A percentile compares a stretch with the other conserved stretches of the same genome.
phyloP scores from a whole-genome alignment of 2,888 invertebrate genomes.

The Meiosimyza platycephala region DNA sequence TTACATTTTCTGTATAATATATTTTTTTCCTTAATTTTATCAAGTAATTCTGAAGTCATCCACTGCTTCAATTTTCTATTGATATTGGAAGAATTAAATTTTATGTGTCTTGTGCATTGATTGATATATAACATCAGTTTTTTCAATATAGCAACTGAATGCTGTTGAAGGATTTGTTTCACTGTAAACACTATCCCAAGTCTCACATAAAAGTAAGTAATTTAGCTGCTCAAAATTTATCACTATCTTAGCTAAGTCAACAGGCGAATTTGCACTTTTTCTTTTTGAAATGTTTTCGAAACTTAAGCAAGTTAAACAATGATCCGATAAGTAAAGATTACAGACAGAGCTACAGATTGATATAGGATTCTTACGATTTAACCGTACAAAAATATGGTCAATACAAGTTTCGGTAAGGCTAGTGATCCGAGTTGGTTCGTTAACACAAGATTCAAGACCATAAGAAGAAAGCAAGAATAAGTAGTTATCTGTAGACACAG shows the following conservation, averaged over 20 bases:
- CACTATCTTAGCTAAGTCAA: neutral
- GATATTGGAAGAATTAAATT: too few relatives aligned
- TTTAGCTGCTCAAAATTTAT: neutral
- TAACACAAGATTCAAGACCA: slow-evolving; percentile 25
- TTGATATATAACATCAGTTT: too few relatives aligned
- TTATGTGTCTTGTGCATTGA: too few relatives aligned
- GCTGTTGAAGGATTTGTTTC: too few relatives aligned
- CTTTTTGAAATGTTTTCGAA: too few relatives aligned
- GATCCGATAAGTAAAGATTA: too few relatives aligned
- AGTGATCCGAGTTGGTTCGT: slow-evolving; percentile 19
- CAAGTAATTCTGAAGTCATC: neutral
- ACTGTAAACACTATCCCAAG: neutral
- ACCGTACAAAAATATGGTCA: slow-evolving; percentile 17
- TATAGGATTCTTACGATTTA: neutral
- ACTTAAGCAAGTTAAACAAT: too few relatives aligned
- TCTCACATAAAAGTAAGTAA: neutral
- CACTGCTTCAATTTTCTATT: neutral
- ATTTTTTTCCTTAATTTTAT: slow-evolving; percentile 2
- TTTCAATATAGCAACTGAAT: too few relatives aligned
- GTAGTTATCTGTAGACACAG: slow-evolving; percentile 11
- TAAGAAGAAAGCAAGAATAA: slow-evolving; percentile 23
- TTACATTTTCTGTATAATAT: slow-evolving; percentile 3
- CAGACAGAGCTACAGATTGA: too few relatives aligned
- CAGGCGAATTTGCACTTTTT: too few relatives aligned
- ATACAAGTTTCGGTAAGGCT: slow-evolving; percentile 11